phyloP scores from a whole-genome alignment of 1,140 invertebrate genomes.

The Caerostris darwini region DNA sequence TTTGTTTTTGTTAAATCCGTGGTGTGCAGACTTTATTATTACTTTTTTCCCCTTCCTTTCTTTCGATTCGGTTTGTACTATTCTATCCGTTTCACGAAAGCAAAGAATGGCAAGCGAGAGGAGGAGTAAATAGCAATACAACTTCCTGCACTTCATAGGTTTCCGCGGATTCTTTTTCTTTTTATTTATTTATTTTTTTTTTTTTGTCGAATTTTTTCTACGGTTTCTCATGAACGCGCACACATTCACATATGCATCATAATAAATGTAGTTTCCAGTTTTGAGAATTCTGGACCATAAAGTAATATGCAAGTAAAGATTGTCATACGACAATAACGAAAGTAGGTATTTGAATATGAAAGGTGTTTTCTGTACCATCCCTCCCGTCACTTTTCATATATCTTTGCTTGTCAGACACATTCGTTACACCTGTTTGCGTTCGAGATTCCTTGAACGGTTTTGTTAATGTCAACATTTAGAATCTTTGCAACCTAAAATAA shows the following conservation, averaged over 20 bases:
- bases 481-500: too few relatives aligned
- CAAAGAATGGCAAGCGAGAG: neutral
- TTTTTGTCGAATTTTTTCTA: neutral
- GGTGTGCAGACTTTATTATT: neutral
- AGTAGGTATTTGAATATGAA: conserved; percentile 20
- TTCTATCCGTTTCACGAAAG: neutral
- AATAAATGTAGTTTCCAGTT: neutral
- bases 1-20: neutral
- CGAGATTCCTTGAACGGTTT: neutral
- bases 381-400: neutral
- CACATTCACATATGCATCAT: neutral
- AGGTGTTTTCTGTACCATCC: neutral
- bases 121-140: neutral
- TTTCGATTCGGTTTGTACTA: neutral
- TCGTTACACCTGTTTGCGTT: neutral
- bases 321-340: neutral
- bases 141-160: conserved; percentile 29
- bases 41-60: neutral
- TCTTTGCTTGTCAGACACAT: neutral
- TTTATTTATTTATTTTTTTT: neutral
- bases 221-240: conserved; percentile 19
- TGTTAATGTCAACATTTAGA: neutral
- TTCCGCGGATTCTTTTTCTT: neutral
- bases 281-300: conserved; percentile 2
- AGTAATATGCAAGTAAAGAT: neutral